A percentile compares a stretch with the other conserved stretches of the same genome.
phyloP scores from a whole-genome alignment of 2,113 vertebrate genomes.

The Tretioscincus oriximinensis region DNA sequence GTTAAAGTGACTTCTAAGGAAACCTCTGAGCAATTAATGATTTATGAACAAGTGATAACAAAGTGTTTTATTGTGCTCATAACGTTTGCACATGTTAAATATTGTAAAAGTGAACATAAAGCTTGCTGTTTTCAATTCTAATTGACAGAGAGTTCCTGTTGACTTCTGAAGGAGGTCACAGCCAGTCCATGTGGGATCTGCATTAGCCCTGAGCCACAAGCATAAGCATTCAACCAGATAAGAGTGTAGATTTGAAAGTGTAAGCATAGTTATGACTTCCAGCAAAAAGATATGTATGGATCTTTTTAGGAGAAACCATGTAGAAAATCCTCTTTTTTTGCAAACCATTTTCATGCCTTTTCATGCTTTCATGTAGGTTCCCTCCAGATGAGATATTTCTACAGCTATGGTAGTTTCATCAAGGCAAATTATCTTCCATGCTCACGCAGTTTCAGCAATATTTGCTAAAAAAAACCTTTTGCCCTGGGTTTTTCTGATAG shows the following conservation, averaged over 20 bases:
- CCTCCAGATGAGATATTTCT: too few species aligned
- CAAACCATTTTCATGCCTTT: too few species aligned
- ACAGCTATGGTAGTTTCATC: too few species aligned
- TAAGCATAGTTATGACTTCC: too few species aligned
- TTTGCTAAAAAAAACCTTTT: too few species aligned
- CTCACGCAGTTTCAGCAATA: too few species aligned
- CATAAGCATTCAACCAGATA: neutral
- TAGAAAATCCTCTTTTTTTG: too few species aligned
- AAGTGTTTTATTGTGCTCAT: constrained; percentile 71
- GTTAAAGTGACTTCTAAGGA: constrained; percentile 53
- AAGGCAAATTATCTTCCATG: too few species aligned
- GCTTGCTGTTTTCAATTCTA: constrained; percentile 57
- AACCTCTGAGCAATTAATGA: constrained; percentile 64
- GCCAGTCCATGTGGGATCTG: neutral
- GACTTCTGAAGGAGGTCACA: neutral
- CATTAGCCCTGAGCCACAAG: neutral
- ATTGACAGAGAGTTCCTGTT: constrained; percentile 36
- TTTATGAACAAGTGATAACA: constrained; percentile 67
- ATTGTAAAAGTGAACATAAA: constrained; percentile 57
- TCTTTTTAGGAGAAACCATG: too few species aligned
- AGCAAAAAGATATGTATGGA: too few species aligned
- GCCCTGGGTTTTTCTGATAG: too few species aligned
- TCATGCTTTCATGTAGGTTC: too few species aligned
- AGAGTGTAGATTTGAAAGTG: neutral
- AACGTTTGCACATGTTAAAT: constrained; percentile 66